Base-by-base conservation (phyloP, 2,888 invertebrate genomes). In the Pollenia griseotomentosa region DNA sequence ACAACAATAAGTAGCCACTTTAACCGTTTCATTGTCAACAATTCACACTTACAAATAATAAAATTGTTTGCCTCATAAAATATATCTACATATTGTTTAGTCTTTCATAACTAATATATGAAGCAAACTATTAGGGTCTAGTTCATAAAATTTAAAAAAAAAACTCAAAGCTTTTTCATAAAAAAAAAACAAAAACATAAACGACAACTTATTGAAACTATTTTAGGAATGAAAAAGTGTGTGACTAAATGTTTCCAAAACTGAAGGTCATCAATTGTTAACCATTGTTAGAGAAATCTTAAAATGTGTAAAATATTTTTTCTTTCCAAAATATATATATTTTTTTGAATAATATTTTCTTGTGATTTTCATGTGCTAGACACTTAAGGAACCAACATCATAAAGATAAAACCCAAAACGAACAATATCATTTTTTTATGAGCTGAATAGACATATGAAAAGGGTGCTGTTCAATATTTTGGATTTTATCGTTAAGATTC, bases 191-290 rank as follows among this genome's bases (percentile, higher is more conserved):
- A 33, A 33, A 33, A 6, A 33, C 4, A 33, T 33, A 6, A 33
- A 33, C 6, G 33, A 1, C 33, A 6, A 6, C 6, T 33, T 33
- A 33, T 33, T 33, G 6, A 33, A 33, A 33, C 33, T 33, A 6
- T 33, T 33, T 33, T 0, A 6, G 33, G 33, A 33, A 33, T 5
- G 33, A 33, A 6, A 33, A 6, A 33, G 33, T 33, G 33, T 33
- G 6, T 57, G 70, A 51, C 40, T 57, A 42, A 57, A 16, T 53
- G 46, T 68, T 82, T 61, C 12, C 68, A 59, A 44, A 65, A 55
- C 63, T 73, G 48, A 83, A 81, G 73, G 75, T 66, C 61, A 73
- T 77, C 81, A 55, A 46, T 77, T 53, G 33, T 44, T 42, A 66
- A 63, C 19, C 42, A 73, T 75, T 81, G 57, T 51, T 51, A 44